Base-by-base conservation (phyloP, 2,113 vertebrate genomes). In the Ailurus styani region DNA sequence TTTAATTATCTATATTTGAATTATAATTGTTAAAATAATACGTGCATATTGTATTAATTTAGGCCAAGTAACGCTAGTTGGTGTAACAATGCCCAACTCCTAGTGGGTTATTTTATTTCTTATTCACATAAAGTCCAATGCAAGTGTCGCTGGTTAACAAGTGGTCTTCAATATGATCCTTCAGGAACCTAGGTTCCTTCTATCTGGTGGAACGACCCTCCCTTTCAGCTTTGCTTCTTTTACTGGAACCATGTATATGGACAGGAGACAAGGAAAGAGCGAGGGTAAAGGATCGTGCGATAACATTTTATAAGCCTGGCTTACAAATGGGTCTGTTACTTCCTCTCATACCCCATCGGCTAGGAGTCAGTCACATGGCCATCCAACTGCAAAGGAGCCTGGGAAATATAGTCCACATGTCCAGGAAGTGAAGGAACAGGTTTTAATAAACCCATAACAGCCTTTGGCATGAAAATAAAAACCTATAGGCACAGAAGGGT, bases 1-100 rank as follows among this genome's bases (percentile, higher is more conserved):
- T 81, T 77, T 92, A 90, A 73, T 95, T 83, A 70, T 91, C 87
- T 94, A 62, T 86, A 73, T 93, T 90, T 91, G 9, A 85, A 54
- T 73, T 95, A 50, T 52, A 66, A 82, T 54, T 96, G 92, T 95
- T 86, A 89, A 82, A 94, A 40, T 77, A 77, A 79, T 62, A 52
- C 27, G 57, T 78, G 25, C 29, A 82, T 73, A 37, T n/a, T 73
- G 0, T 52, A 93, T 77, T n/a, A 68, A 89, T 87, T 72, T 64
- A n/a, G 29, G 4, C 4, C 70, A 81, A 55, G n/a, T 68, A 52
- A 73, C 70, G 9, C 47, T 88, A 91, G 60, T 62, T 37, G 47
- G 6, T 90, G 0, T 64, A 95, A 91, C n/a, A 82, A 50, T 2
- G 15, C 14, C 42, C 20, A 92, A 0, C 14, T 88, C 13, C 64